Base-by-base conservation (phyloP, 2,113 vertebrate species). In the Clarias gariepinus region DNA sequence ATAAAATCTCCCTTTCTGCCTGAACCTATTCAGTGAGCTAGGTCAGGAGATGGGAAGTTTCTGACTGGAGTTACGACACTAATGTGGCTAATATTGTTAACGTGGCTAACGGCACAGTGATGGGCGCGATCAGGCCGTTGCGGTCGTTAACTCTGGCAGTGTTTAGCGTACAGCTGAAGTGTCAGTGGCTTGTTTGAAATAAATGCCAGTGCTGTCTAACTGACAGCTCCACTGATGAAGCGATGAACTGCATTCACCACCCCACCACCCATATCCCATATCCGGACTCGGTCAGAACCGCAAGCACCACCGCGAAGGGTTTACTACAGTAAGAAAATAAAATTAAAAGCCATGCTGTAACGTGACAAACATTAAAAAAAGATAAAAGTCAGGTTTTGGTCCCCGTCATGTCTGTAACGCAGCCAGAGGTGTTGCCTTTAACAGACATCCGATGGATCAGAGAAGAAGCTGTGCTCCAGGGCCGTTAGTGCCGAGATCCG, bases 401-500 rank as follows among this genome's bases (percentile, higher is more conserved):
- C 68, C 23, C 3, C 57, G 52, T n/a, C 8, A 33, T 15, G 41
- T 33, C 28, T 21, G 9, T n/a, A 57, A 41, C 8, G 33, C 69
- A 73, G 33, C 7, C 18, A 3, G 33, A 36, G 15, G 8, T 7
- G 2, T 8, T 18, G 3, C 21, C 23, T 85, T 68, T 80, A 85
- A 2, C 19, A n/a, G 18, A 41, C 15, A 9, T 61, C 55, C 8
- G 64, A 19, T 21, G 47, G 74, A 4, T 94, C 64, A 83, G 89
- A 85, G 28, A 96, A 95, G 92, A 96, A 96, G 0, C 90, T 86
- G 78, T 97, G 96, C 69, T 95, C 95, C 87, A 96, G 94, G 73
- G 96, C 96, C 5, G 92, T 92, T 87, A 95, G 92, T 82, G 97
- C 96, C 21, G 97, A 97, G 92, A 96, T 96, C 83, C 96, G 92